Evolutionary conservation across 2,888 invertebrate genomes (phyloP), one percentile per base, ranked within the genome.

Genomic region (Leucophenga montana): DNA sequence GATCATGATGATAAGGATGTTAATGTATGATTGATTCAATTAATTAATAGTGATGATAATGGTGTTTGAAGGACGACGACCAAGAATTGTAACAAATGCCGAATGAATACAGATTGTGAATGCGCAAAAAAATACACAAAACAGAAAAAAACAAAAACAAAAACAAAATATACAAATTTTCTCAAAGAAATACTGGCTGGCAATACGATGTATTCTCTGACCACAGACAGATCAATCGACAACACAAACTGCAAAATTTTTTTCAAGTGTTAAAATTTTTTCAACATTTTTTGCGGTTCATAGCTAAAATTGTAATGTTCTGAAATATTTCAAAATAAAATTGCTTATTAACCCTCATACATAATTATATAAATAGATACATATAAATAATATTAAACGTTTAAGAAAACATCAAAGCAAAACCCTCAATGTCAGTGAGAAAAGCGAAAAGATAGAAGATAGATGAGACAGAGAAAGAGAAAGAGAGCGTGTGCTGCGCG

Each of bases 391-490:
- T 53, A 68, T 39, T 14, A 66, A 46, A 54, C 33, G 33, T 59
- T 57, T 27, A 67, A 66, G 62, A 56, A 67, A 70, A 61, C 68
- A 73, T 72, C 67, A 64, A 71, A 69, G 68, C 71, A 74, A 71
- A 39, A 39, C 8, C 39, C 39, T 39, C 39, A 39, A 39, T 11
- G 39, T 39, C 39, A 39, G 39, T 11, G 39, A 11, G 66, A 50
- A 31, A 33, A 13, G 54, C 16, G 53, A 20, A 14, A 33, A 22
- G 71, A 64, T 64, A 27, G 27, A 27, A 27, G 27, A 27, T n/a
- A n/a, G n/a, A n/a, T n/a, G n/a, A n/a, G n/a, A n/a, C n/a, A n/a
- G n/a, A n/a, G n/a, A n/a, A n/a, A n/a, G n/a, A n/a, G n/a, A n/a
- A n/a, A n/a, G n/a, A n/a, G n/a, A n/a, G n/a, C n/a, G n/a, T n/a